Base-by-base conservation (phyloP, 1,140 invertebrate genomes). In the Agraylea sexmaculata region DNA sequence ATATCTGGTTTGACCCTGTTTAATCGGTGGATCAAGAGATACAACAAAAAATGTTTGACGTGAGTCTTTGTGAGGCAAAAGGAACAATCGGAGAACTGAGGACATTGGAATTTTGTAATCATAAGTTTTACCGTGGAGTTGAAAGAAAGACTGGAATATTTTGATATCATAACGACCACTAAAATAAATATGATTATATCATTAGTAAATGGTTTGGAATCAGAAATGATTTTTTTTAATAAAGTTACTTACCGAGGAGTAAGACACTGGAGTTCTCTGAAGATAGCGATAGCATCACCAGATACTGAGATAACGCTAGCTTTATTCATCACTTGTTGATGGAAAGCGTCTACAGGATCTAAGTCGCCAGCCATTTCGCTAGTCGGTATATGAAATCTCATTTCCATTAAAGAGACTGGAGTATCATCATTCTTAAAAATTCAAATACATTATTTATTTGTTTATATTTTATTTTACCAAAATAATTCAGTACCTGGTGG, bases 121-220 rank as follows among this genome's bases (percentile, higher is more conserved):
- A 61, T 97, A 99, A 1, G 96, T 98, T 77, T 99, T 99, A 65
- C 96, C 96, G 59, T 99, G 96, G 37, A 99, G 78, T 69, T 99
- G 94, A 55, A 99, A 87, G 63, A 98, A 99, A 2, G 88, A 81
- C 40, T 87, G 84, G 57, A 95, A 99, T 29, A 99, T 82, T 70
- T 99, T 99, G 62, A 99, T 94, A 59, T 99, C 96, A 59, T 99
- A 99, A 46, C 96, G 90, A 78, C 96, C 96, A 70, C 89, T 91
- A 66, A 69, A 74, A 65, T 53, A 47, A 50, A 55, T 45, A 54
- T 53, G 37, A 43, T 40, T 15, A 40, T 41, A 41, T 40, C 18
- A 35, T 27, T 29, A 17, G 36, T 2, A 29, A 42, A 29, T 21
- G 27, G 25, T 7, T 39, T 8, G 37, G n/a, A n/a, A n/a, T n/a